Base-by-base conservation (phyloP, 2,888 invertebrate genomes). In the Chloromyia formosa region DNA sequence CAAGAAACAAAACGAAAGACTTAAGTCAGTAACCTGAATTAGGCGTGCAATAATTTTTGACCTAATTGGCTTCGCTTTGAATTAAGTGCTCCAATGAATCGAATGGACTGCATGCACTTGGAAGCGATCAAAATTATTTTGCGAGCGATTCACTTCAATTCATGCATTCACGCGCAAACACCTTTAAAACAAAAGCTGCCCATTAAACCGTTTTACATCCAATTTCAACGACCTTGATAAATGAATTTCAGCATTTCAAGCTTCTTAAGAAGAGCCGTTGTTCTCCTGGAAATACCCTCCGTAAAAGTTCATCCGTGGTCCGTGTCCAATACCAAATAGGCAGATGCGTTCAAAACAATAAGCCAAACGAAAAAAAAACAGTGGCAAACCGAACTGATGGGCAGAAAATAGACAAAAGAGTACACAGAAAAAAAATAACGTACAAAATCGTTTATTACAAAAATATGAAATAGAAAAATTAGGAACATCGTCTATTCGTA, bases 381-480 rank as follows among this genome's bases (percentile, higher is more conserved):
- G 23, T 12, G 7, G 16, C 49, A n/a, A 12, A 49, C 49, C 12
- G 23, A 23, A 60, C 60, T 56, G 20, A 20, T 56, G 56, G 16
- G 7, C 16, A 14, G 53, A 53, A 23, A 60, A 60, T 20, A 60
- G 60, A 40, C 40, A 23, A n/a, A 62, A 62, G 62, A 62, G 16
- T n/a, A 35, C 1, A 40, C 16, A 40, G 62, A 62, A 62, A 40
- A 40, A 49, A 49, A 49, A 49, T n/a, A n/a, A 3, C 4, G 16
- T 49, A 49, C 49, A 62, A 23, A 60, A 14, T 23, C 60, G 27
- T 14, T 62, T 22, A 12, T 40, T 42, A 62, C 62, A 40, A 62
- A 62, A 62, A 62, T 62, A 18, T 62, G 62, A 62, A 62, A 62
- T 62, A 62, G 62, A 62, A 62, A 62, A 62, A 62, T 62, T 62